These are phyloP conservation scores for Chaetops frenatus DNA, from an alignment of 2,113 vertebrate genomes.

Conservation along the genomic window DNA sequence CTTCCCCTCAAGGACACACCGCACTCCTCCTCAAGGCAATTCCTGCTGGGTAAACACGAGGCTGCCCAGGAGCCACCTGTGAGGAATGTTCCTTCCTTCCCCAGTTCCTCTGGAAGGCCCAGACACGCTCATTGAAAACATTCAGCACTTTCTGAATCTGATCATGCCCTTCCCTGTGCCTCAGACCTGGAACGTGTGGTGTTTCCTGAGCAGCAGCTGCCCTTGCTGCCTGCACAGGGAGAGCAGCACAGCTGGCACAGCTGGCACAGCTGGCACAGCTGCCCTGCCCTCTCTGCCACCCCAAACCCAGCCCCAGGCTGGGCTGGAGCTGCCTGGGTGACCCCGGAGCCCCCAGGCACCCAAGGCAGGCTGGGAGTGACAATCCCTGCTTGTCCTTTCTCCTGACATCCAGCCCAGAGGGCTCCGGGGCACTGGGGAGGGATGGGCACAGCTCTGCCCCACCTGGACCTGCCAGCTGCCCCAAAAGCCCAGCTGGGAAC, in stretches of 20 bases:
- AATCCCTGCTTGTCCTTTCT: neutral
- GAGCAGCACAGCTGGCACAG: neutral
- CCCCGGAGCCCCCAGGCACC: too few species aligned
- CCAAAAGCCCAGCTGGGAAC: neutral
- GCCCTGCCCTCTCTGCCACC: neutral
- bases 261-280: neutral
- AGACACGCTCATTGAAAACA: neutral
- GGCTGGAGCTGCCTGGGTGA: too few species aligned
- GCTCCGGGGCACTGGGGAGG: neutral
- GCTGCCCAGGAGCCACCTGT: neutral
- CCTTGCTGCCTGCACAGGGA: neutral
- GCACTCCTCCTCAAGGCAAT: accelerated
- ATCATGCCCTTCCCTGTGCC: neutral
- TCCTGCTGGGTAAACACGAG: neutral
- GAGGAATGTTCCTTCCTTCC: neutral
- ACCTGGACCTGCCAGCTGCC: too few species aligned
- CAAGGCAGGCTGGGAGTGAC: neutral
- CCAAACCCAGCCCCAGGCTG: accelerated
- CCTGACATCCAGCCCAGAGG: neutral
- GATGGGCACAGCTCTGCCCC: neutral
- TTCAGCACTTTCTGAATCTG: neutral
- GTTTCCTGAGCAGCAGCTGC: neutral
- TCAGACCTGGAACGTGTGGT: neutral
- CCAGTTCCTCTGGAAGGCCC: neutral
- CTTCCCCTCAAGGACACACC: neutral